phyloP scores from a whole-genome alignment of 2,888 invertebrate species.

The Melieria omissa region DNA sequence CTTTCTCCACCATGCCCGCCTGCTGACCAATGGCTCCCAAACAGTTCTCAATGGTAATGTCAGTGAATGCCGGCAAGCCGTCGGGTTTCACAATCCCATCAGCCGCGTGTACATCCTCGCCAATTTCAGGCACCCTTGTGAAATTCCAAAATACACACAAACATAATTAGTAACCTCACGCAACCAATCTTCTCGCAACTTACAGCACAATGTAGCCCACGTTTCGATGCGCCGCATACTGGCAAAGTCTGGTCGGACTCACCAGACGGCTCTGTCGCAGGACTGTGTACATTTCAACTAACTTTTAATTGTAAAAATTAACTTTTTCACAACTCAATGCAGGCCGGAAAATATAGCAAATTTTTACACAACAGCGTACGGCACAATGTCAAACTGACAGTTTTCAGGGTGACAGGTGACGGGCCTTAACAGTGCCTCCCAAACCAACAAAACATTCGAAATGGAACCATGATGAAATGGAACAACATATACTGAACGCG shows the following conservation, averaged over 20 bases:
- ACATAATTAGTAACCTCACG: not conserved
- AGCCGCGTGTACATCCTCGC: constrained; percentile 81
- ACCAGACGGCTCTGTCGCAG: constrained; percentile 49
- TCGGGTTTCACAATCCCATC: constrained; percentile 77
- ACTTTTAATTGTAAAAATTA: no score
- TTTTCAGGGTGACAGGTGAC: constrained; percentile 5
- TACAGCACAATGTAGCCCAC: constrained; percentile 61
- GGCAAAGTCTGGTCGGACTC: constrained; percentile 44
- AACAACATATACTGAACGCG: no score
- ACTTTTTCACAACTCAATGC: no score
- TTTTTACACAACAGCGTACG: constrained; percentile 44
- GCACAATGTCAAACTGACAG: constrained; percentile 15
- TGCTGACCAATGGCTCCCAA: constrained; percentile 86
- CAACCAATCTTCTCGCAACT: constrained; percentile 40
- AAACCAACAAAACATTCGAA: no score
- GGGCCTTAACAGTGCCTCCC: no score
- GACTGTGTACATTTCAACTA: constrained; percentile 50
- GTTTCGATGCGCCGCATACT: constrained; percentile 50
- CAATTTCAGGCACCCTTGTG: constrained; percentile 81
- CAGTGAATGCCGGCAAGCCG: constrained; percentile 83
- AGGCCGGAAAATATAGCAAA: constrained; percentile 13
- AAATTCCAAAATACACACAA: constrained; percentile 8
- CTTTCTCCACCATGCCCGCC: constrained; percentile 82
- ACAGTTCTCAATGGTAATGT: constrained; percentile 85
- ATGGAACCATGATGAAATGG: no score